A percentile compares a stretch with the other conserved stretches of the same genome.
These are phyloP conservation scores for Temnothorax rugatulus DNA, from an alignment of 2,888 invertebrate genomes.

Conservation along the genomic window DNA sequence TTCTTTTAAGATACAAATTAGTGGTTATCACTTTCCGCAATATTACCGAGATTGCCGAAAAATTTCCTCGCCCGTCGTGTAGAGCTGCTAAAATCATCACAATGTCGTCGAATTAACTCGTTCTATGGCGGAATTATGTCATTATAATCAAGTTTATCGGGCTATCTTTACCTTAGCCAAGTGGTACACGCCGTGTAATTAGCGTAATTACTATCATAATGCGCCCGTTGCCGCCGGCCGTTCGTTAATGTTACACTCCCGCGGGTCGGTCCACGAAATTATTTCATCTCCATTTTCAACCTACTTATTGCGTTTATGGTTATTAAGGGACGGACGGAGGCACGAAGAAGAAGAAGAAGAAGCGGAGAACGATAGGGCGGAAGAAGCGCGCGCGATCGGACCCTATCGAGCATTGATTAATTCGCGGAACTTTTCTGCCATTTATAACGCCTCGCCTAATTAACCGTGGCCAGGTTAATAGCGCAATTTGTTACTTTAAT, in stretches of 20 bases:
- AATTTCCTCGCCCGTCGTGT: not conserved
- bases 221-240: conserved; percentile 41
- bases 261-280: conserved; percentile 55
- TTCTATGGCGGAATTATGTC: conserved; percentile 60
- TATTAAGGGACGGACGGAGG: conserved; percentile 62
- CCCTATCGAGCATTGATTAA: conserved; percentile 74
- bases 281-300: conserved; percentile 66
- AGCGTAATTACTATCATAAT: conserved; percentile 70
- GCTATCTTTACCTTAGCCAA: conserved; percentile 57
- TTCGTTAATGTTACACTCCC: conserved; percentile 64
- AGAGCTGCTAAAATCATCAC: not conserved
- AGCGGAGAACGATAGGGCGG: not conserved
- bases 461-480: conserved; percentile 79
- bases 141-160: conserved; percentile 63
- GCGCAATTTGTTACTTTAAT: conserved; percentile 80
- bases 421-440: conserved; percentile 74
- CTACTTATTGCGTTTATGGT: conserved; percentile 68
- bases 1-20: not conserved
- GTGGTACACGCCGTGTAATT: conserved; percentile 62
- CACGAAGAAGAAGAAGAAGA: conserved; percentile 32
- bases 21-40: not conserved
- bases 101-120: conserved; percentile 64
- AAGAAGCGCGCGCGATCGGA: conserved; percentile 31
- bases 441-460: conserved; percentile 79
- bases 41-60: no score